Evolutionary conservation across 2,888 invertebrate species (phyloP), one percentile per base, ranked within the genome.

Genomic region (Lingula anatina): DNA sequence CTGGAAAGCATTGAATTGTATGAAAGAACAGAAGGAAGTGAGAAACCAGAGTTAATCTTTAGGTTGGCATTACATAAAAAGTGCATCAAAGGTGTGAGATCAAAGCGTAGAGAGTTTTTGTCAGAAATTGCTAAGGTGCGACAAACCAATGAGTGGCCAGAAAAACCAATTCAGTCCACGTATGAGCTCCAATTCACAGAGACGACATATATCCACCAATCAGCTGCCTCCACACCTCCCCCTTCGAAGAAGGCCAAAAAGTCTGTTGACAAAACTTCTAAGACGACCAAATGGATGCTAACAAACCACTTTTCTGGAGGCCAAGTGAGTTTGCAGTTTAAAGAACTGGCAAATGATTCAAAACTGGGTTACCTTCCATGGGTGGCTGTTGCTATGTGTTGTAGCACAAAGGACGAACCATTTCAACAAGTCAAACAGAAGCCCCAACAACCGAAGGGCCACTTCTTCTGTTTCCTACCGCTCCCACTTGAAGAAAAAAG

Each of bases 401-500:
- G 65, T 28, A 18, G 46, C 26, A 40, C 46, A 23, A 28, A 31
- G 15, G 42, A 36, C 9, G 37, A 24, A 15, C n/a, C n/a, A n/a
- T n/a, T n/a, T n/a, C n/a, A n/a, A n/a, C n/a, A n/a, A n/a, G n/a
- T n/a, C n/a, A 9, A 31, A 12, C 9, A 12, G 35, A 41, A 25
- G 15, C 5, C 2, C 7, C n/a, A 31, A 31, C 9, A 31, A 9
- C 58, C 55, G 5, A 47, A 48, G 28, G 70, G 73, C 12, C 70
- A 71, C 26, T 55, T 70, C 4, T 73, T 68, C 51, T 71, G 71
- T 47, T 70, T 71, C 47, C 56, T 73, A 18, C 74, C 74, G n/a
- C 60, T 74, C 20, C 69, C 73, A 3, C 44, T 58, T 28, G 65
- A 66, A 42, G 52, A 55, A 5, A 50, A 59, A 38, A 60, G 59